These are phyloP conservation scores for Ganaspis brasiliensis DNA, from an alignment of 2,888 invertebrate species.

Conservation along the genomic window DNA sequence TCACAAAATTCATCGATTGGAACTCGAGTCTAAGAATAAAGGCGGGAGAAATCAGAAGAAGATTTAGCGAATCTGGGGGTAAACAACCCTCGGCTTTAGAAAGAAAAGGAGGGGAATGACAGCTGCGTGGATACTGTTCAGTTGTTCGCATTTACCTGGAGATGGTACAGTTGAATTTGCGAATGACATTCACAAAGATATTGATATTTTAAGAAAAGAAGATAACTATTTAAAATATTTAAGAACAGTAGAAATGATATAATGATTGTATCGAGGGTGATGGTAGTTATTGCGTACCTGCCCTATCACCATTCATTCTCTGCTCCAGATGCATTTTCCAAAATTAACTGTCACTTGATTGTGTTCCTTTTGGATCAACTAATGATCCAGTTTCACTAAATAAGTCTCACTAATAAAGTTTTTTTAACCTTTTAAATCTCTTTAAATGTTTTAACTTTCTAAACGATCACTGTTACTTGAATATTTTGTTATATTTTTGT, in stretches of 20 bases:
- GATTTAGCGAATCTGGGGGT: neutral
- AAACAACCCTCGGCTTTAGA: constrained; percentile 18
- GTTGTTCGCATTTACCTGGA: constrained; percentile 33
- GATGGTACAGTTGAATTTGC: neutral
- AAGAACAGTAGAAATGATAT: too few species aligned
- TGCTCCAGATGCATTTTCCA: constrained; percentile 39
- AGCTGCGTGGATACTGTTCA: constrained; percentile 35
- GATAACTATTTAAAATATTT: too few species aligned
- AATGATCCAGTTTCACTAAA: neutral
- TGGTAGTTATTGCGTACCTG: constrained; percentile 26
- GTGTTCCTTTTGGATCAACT: neutral
- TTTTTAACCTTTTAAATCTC: too few species aligned
- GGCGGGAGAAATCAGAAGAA: neutral
- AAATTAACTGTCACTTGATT: constrained; percentile 6
- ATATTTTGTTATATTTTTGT: too few species aligned
- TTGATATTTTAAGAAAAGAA: too few species aligned
- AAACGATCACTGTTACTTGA: too few species aligned
- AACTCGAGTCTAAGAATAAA: too few species aligned
- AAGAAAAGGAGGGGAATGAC: constrained; percentile 38
- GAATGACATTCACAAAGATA: too few species aligned
- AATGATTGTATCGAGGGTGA: neutral
- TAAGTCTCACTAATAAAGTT: too few species aligned
- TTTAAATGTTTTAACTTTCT: too few species aligned
- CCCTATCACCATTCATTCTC: constrained; percentile 29
- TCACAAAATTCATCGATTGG: neutral